phyloP scores from a whole-genome alignment of 2,113 vertebrate species.

The Ellobius talpinus region DNA sequence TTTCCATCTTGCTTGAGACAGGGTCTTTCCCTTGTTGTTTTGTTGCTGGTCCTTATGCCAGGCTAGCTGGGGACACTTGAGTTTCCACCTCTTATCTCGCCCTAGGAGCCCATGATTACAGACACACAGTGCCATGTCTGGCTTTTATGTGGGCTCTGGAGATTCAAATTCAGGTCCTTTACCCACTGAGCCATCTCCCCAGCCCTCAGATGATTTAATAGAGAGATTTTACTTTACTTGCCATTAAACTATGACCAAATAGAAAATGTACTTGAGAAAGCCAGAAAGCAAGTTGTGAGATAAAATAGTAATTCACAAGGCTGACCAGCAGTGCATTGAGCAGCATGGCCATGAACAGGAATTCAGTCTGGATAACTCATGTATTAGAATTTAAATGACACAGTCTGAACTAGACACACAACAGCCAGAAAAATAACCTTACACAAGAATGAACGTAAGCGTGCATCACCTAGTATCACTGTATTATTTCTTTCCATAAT shows the following conservation, averaged over 20 bases:
- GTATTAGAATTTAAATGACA: conserved; percentile 99
- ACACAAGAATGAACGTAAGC: conserved; percentile 81
- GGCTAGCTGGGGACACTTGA: neutral
- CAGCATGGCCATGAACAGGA: conserved; percentile 98
- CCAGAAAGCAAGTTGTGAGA: conserved; percentile 98
- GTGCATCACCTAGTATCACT: neutral
- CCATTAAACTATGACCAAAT: conserved; percentile 98
- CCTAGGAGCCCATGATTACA: neutral
- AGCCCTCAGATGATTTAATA: neutral
- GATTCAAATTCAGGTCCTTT: neutral
- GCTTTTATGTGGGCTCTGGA: neutral
- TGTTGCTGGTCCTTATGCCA: neutral
- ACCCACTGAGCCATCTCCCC: neutral
- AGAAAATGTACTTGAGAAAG: conserved; percentile 99
- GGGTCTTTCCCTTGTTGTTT: neutral
- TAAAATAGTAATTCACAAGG: conserved; percentile 98
- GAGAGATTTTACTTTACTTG: conserved; percentile 89
- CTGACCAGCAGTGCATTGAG: conserved; percentile 98
- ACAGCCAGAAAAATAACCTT: conserved; percentile 97
- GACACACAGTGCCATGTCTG: too few relatives aligned
- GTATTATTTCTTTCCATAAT: neutral
- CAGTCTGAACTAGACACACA: conserved; percentile 97
- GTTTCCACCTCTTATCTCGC: neutral
- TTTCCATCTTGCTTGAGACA: neutral
- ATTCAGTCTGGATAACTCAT: conserved; percentile 99